A percentile compares a stretch with the other conserved stretches of the same genome.
Evolutionary conservation across 2,888 invertebrate genomes (phyloP).

Genomic region (Luperina nickerlii): DNA sequence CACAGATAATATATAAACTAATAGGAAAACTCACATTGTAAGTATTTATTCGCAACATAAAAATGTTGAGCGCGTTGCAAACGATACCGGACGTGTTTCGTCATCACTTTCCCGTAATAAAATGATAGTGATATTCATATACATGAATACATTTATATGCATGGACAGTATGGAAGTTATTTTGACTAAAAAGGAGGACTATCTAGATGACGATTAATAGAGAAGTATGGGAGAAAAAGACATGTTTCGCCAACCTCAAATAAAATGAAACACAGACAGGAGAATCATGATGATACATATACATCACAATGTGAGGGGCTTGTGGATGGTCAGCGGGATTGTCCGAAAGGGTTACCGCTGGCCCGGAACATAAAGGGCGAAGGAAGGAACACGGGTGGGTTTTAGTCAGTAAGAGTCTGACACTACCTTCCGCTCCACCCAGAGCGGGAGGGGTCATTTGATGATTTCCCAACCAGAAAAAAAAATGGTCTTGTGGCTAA

Average conservation of each 20-base stretch:
- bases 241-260: not conserved
- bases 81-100: not conserved
- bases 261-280: not conserved
- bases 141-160: not conserved
- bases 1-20: not conserved
- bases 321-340: too few relatives aligned
- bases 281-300: not conserved
- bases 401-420: too few relatives aligned
- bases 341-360: too few relatives aligned
- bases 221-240: not conserved
- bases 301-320: not conserved
- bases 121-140: constrained; percentile 6
- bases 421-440: too few relatives aligned
- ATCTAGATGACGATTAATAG: not conserved
- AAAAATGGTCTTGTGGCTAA: too few relatives aligned
- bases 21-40: constrained; percentile 18
- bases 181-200: not conserved
- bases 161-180: too few relatives aligned
- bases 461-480: too few relatives aligned
- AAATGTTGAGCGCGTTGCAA: not conserved
- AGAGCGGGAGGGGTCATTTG: too few relatives aligned
- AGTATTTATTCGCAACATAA: constrained; percentile 21
- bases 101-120: constrained; percentile 13
- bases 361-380: too few relatives aligned
- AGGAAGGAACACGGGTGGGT: too few relatives aligned